Percentiles rank a stretch among this genome's conserved stretches.
Evolutionary conservation across 2,113 vertebrate genomes (phyloP).

Genomic region (Zingel zingel): DNA sequence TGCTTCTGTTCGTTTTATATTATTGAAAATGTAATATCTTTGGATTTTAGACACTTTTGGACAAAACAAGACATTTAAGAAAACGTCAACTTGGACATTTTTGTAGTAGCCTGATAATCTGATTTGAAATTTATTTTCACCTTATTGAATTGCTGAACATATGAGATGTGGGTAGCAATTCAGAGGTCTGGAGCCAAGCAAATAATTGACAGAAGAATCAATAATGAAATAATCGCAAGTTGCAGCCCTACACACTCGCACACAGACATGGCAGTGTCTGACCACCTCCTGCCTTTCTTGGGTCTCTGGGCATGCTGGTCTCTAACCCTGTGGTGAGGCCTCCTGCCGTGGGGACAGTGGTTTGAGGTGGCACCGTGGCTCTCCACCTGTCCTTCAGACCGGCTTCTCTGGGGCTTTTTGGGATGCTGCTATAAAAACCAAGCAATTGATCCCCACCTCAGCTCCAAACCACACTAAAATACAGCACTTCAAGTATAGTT

Average conservation of each 20-base stretch:
- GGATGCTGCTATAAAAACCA: conserved; percentile 77
- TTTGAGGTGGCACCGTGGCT: conserved; percentile 76
- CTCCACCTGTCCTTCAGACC: conserved; percentile 76
- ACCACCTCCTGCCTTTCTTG: conserved; percentile 52
- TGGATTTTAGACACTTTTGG: neutral
- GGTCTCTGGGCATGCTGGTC: conserved; percentile 32
- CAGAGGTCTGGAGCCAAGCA: neutral
- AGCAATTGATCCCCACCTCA: conserved; percentile 74
- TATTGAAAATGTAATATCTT: no score
- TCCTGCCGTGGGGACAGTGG: conserved; percentile 64
- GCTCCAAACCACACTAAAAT: conserved; percentile 81
- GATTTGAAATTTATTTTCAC: neutral
- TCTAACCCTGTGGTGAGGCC: conserved; percentile 55
- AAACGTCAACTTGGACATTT: neutral
- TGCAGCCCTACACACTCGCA: neutral
- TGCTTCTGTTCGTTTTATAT: neutral
- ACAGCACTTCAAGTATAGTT: conserved; percentile 76
- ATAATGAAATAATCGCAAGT: neutral
- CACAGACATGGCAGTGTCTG: conserved; percentile 37
- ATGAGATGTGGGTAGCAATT: neutral
- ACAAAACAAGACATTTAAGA: neutral
- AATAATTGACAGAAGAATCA: neutral
- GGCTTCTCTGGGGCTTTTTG: conserved; percentile 65
- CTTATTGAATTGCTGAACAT: neutral
- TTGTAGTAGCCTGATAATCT: neutral